Base-by-base conservation (phyloP, 2,113 vertebrate species). In the Brachyhypopomus occidentalis region DNA sequence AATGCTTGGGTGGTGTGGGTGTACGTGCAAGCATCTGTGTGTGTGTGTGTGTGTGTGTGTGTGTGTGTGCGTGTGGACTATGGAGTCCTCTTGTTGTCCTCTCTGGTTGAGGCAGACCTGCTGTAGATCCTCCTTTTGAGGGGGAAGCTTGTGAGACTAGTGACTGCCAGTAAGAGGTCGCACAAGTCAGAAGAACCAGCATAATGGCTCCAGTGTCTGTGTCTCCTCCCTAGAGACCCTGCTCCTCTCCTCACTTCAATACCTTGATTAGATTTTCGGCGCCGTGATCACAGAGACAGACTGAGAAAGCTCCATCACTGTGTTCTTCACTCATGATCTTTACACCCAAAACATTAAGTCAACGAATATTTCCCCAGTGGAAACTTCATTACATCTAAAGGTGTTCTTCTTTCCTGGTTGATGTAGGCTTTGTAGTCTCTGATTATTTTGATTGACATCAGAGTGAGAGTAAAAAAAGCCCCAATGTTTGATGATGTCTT, bases 81-180 rank as follows among this genome's bases (percentile, higher is more conserved):
- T 75, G 58, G 84, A 93, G 90, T 80, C 52, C 58, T 80, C 72
- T 83, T 69, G 45, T 77, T 81, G 59, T 80, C 64, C 25, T 69
- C 58, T 66, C 16, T 38, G 2, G 59, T 45, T 60, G 84, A 73
- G 77, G 55, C 60, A 19, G 73, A 75, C 75, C 78, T 86, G 79
- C 63, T 69, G 83, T 77, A 86, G 81, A 82, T 78, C 90, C 90
- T 89, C 88, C 86, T 93, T 92, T 95, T 90, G 93, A 92, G 94
- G 94, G 91, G 92, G 94, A 95, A 96, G 94, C 93, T 94, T 94
- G 91, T 92, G 92, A 91, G 93, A 85, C 94, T 94, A 95, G 93
- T 96, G 95, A 96, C 94, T 96, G 92, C 87, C 88, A 92, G 93
- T 92, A 92, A 93, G 93, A 94, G 94, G 94, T 96, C 95, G 96